Percentiles rank a stretch among this genome's conserved stretches.
phyloP scores from a whole-genome alignment of 1,140 invertebrate genomes.

The Ephestia elutella region DNA sequence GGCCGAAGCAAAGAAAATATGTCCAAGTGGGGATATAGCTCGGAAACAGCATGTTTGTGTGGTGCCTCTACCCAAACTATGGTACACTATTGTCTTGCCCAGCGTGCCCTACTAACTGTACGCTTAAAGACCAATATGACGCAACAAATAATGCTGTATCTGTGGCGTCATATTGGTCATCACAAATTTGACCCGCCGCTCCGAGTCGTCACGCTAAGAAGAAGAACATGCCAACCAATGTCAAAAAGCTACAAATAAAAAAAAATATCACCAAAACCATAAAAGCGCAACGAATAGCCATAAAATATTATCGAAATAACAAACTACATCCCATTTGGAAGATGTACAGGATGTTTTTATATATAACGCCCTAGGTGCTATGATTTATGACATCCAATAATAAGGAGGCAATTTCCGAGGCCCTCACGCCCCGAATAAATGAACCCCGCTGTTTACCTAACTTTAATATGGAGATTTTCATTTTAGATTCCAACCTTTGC shows the following conservation, averaged over 20 bases:
- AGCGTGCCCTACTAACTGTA: no score
- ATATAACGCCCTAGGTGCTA: constrained; percentile 19
- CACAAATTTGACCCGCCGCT: no score
- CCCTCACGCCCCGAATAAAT: constrained; percentile 19
- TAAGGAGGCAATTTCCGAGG: constrained; percentile 34
- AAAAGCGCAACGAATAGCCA: background rate
- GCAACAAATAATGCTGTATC: no score
- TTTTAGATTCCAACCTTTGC: constrained; percentile 34
- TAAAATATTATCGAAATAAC: constrained; percentile 5
- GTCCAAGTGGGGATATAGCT: no score
- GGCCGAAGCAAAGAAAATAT: no score
- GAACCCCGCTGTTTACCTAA: constrained; percentile 31
- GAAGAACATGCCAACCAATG: no score
- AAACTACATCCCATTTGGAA: constrained; percentile 3
- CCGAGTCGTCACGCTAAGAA: no score
- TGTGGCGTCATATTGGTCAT: no score
- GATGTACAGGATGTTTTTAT: constrained; percentile 6
- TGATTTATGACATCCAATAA: constrained; percentile 41
- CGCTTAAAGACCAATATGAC: no score
- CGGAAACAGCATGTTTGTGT: no score
- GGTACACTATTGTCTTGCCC: no score
- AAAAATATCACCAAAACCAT: background rate
- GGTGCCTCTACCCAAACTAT: no score
- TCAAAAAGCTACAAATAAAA: background rate
- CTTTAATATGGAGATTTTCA: constrained; percentile 41